Evolutionary conservation across 35 echinoderm and acorn worm genomes (phyloP).

Genomic region (Acanthaster planci): DNA sequence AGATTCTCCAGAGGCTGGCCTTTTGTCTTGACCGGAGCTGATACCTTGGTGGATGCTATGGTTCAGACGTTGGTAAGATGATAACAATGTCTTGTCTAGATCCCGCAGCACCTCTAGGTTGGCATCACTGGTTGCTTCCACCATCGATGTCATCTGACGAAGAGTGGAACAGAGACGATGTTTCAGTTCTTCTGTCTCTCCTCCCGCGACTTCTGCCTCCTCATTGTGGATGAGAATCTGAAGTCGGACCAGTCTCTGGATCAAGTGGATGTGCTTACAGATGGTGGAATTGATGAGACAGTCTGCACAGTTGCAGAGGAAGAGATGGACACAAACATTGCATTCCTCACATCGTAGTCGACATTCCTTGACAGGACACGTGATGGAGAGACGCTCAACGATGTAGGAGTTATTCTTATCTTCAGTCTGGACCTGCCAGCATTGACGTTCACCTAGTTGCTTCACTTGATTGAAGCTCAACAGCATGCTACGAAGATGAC

Average conservation of each 20-base stretch:
- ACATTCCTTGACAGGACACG: constrained; percentile 1
- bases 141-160: not conserved
- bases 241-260: constrained; percentile 8
- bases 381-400: not conserved
- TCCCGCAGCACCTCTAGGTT: not conserved
- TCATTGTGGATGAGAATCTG: constrained; percentile 3
- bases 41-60: not conserved
- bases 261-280: constrained; percentile 34
- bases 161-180: not conserved
- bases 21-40: not conserved
- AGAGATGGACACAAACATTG: constrained; percentile 11
- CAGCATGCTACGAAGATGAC: not conserved
- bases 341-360: constrained; percentile 1
- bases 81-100: not conserved
- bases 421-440: not conserved
- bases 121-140: not conserved
- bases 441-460: not conserved
- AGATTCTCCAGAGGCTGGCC: not conserved
- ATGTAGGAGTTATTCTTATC: not conserved
- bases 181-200: not conserved
- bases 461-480: constrained; percentile 4
- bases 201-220: not conserved
- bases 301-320: constrained; percentile 33
- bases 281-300: constrained; percentile 23
- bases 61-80: not conserved